Evolutionary conservation across 2,888 invertebrate genomes (phyloP), one percentile per base, ranked within the genome.

Genomic region (Stenchaetothrips biformis): DNA sequence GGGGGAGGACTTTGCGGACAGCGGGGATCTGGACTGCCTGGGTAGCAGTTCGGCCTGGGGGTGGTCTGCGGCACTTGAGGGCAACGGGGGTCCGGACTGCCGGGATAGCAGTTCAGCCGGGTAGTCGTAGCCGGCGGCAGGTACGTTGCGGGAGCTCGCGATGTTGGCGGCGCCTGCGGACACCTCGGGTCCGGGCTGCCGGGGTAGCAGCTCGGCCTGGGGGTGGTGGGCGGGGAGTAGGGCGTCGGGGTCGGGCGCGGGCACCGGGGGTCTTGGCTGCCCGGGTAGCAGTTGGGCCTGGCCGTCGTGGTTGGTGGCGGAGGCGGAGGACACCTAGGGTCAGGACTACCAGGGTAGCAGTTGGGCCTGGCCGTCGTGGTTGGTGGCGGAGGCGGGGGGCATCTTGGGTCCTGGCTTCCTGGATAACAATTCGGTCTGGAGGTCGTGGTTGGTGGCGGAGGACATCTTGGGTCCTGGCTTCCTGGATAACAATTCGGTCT

Each of bases 331-430:
- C 84, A 83, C 47, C 83, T 81, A 18, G 85, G 85, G 81, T 86
- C 85, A 0, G 82, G 49, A 0, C 82, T 82, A 79, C 83, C 83
- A n/a, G 82, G 83, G 77, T 83, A 83, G 81, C 83, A 83, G 49
- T 80, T 83, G 11, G 84, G 82, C 13, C 79, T 62, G 8, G 82
- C 80, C 18, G 82, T 81, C 48, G 83, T 77, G 49, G 83, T 79
- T 37, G 81, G 77, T 13, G 62, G 59, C 9, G 82, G 59, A 9
- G 81, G 53, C 79, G 27, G 21, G 79, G 83, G 85, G 82, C 86
- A 85, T 78, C 85, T 82, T 4, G 86, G 84, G 81, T 86, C 85
- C 77, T 81, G 82, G 2, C 84, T 84, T 25, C 85, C 85, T 9
- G 85, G 85, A 81, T 83, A 86, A 79, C 81, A 79, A 78, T 80